phyloP scores from a whole-genome alignment of 2,113 vertebrate genomes.

The Mesitornis unicolor region DNA sequence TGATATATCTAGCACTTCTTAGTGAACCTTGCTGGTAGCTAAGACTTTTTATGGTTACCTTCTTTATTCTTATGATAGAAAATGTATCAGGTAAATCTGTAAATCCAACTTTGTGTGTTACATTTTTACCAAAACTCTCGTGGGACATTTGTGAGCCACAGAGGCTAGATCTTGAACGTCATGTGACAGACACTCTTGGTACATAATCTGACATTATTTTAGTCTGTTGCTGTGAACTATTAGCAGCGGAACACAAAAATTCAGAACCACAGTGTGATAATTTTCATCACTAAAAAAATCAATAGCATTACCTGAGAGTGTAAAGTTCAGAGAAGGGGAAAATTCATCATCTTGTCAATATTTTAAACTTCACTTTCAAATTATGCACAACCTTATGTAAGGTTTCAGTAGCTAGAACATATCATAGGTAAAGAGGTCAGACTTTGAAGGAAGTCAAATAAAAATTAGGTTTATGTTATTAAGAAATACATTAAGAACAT shows the following conservation, averaged over 20 bases:
- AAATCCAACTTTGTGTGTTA: background rate
- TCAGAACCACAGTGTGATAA: background rate
- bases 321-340: background rate
- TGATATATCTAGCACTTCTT: background rate
- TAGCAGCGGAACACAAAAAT: background rate
- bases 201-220: background rate
- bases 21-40: background rate
- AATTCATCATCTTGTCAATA: background rate
- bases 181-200: background rate
- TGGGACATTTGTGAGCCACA: too few species aligned
- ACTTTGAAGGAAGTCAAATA: background rate
- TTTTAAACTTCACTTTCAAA: background rate
- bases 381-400: background rate
- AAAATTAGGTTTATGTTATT: background rate
- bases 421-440: background rate
- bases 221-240: background rate
- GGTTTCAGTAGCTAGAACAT: background rate
- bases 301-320: background rate
- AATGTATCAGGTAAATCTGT: background rate
- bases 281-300: background rate
- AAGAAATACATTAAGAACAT: background rate
- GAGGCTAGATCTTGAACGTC: background rate
- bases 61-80: background rate
- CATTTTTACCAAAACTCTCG: background rate
- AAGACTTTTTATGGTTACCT: background rate